Base-by-base conservation (phyloP, 1,140 invertebrate species). In the Aphis craccivora region DNA sequence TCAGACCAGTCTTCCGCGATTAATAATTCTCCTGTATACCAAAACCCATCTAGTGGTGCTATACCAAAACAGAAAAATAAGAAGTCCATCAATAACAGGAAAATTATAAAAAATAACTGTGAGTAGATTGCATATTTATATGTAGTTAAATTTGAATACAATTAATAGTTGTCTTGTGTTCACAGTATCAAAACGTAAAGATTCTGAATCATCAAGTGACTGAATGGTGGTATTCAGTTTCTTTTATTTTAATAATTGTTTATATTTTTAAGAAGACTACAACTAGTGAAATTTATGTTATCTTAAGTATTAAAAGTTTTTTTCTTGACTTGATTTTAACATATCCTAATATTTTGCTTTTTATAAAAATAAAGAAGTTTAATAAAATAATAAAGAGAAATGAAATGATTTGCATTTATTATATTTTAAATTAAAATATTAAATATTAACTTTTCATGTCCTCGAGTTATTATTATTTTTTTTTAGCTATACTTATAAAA, bases 31-130 rank as follows among this genome's bases (percentile, higher is more conserved):
- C 14, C 7, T 51, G 25, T 55, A 43, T 60, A 40, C 22, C 84
- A 43, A 37, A 93, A 93, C 40, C 91, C 91, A 84, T 93, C 91
- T 51, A 51, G 91, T 53, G 91, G 91, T 53, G 91, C 91, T 93
- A 93, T 93, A 55, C 91, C 91, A 7, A 93, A 93, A 53, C 76
- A 55, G 86, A 93, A 40, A 86, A 84, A 81, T 55, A n/a, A 7
- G 6, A 93, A 93, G 25, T 7, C 35, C 30, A 43, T 35, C 9
- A 86, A 55, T 53, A 93, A 86, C 25, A 35, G 40, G n/a, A 81
- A 37, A 84, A 45, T 93, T 30, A 22, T 93, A 93, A 93, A 93
- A 93, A 93, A 93, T 55, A 30, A 93, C 35, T 93, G 91, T 93
- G 30, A 93, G 91, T 90, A 40, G n/a, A 90, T 67, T 18, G 67